phyloP scores from a whole-genome alignment of 1,140 invertebrate species.

The Trichogramma pretiosum region DNA sequence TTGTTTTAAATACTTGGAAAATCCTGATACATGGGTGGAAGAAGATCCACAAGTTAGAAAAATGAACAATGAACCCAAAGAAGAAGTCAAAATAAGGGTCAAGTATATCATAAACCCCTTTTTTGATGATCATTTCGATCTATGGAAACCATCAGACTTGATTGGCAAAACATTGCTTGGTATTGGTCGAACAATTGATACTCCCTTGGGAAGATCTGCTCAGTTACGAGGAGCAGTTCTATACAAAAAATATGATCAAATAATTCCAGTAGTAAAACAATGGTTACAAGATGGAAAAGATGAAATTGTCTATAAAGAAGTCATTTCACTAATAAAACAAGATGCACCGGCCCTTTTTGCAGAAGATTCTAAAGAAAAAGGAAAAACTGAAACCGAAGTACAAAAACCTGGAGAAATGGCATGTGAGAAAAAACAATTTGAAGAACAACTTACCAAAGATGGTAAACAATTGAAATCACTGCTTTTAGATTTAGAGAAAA shows the following conservation, averaged over 20 bases:
- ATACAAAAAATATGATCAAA: constrained; percentile 59
- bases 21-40: constrained; percentile 48
- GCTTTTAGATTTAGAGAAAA: constrained; percentile 3
- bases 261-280: constrained; percentile 38
- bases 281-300: constrained; percentile 27
- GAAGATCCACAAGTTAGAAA: constrained; percentile 30
- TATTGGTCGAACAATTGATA: constrained; percentile 47
- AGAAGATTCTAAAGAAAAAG: no score
- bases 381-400: constrained; percentile 35
- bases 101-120: constrained; percentile 69
- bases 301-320: constrained; percentile 38
- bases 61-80: constrained; percentile 40
- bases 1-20: constrained; percentile 64
- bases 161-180: constrained; percentile 70
- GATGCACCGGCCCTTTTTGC: constrained; percentile 31
- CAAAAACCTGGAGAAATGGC: no score
- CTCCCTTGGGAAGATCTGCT: constrained; percentile 54
- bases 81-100: constrained; percentile 70
- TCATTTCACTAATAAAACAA: constrained; percentile 37
- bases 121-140: constrained; percentile 83
- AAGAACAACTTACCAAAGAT: background rate
- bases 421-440: no score
- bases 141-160: constrained; percentile 56
- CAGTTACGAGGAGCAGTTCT: constrained; percentile 59
- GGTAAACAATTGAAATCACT: background rate